Conservation (phyloP, 2,113 vertebrate species). For the Promerops cafer region DNA sequence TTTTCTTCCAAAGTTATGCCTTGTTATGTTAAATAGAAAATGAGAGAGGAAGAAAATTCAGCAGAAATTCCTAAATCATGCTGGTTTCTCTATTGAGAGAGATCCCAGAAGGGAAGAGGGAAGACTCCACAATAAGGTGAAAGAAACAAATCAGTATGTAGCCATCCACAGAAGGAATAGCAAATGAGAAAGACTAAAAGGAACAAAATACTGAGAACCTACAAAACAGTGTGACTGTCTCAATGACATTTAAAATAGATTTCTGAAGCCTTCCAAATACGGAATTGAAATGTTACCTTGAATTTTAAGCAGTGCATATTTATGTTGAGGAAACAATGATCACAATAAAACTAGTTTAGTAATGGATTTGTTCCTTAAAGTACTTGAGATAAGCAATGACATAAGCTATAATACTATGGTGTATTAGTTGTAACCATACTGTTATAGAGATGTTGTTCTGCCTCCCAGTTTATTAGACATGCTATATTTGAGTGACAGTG, state of each 20-base stretch:
- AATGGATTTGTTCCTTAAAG: neutral
- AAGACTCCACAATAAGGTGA: neutral
- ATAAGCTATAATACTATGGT: neutral
- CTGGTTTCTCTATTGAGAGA: neutral
- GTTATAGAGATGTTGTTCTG: neutral
- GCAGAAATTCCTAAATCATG: neutral
- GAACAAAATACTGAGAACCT: neutral
- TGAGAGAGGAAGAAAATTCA: neutral
- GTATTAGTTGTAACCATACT: neutral
- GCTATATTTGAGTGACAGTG: neutral
- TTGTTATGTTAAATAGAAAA: neutral
- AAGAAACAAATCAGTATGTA: conserved; percentile 19
- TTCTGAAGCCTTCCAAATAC: neutral
- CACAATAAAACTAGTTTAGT: neutral
- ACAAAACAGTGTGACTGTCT: neutral
- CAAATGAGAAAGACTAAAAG: conserved; percentile 23
- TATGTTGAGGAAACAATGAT: neutral
- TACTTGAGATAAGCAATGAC: neutral
- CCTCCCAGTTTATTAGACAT: neutral
- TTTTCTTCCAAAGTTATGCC: neutral
- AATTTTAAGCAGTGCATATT: neutral
- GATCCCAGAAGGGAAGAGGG: neutral
- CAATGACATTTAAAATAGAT: conserved; percentile 42
- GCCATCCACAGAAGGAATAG: conserved; percentile 31
- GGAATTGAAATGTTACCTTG: conserved; percentile 22